These are phyloP conservation scores for Chaetodon auriga DNA, from an alignment of 2,113 vertebrate species.

Conservation along the genomic window DNA sequence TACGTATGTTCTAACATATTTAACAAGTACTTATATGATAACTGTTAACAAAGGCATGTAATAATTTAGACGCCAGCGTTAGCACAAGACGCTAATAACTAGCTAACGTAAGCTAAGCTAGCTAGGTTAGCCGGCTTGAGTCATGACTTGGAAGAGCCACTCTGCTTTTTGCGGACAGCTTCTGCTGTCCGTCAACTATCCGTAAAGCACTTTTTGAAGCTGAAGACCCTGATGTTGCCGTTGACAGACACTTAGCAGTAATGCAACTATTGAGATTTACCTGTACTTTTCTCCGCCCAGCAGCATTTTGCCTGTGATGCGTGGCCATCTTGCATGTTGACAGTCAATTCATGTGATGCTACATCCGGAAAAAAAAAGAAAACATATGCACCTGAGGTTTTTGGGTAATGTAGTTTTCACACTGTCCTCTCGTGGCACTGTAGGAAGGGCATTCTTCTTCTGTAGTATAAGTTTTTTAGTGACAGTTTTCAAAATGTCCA, in stretches of 20 bases:
- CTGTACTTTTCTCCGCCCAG: conserved; percentile 98
- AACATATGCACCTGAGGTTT: conserved; percentile 53
- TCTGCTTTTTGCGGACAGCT: not conserved
- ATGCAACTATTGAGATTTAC: conserved; percentile 74
- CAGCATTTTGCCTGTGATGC: conserved; percentile 99
- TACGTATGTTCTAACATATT: too few species aligned
- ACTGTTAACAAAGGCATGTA: not conserved
- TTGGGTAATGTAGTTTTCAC: conserved; percentile 72
- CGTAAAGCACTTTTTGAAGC: not conserved
- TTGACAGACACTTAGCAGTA: not conserved
- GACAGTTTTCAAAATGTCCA: not conserved
- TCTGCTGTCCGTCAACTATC: not conserved
- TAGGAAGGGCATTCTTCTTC: too few species aligned
- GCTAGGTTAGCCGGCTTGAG: conserved; percentile 74
- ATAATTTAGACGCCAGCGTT: conserved; percentile 32
- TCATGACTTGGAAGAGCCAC: conserved; percentile 49
- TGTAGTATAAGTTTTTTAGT: too few species aligned
- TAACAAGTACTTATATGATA: rapidly evolving
- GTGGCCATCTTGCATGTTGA: conserved; percentile 99
- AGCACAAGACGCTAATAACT: conserved; percentile 51
- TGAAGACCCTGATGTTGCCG: rapidly evolving
- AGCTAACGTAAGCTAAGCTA: conserved; percentile 66
- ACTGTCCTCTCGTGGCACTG: not conserved
- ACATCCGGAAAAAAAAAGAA: conserved; percentile 85
- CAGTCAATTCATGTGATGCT: conserved; percentile 86